A percentile compares a stretch with the other conserved stretches of the same genome.
Evolutionary conservation across 2,113 vertebrate species (phyloP).

Genomic region (Toxotes jaculatrix): DNA sequence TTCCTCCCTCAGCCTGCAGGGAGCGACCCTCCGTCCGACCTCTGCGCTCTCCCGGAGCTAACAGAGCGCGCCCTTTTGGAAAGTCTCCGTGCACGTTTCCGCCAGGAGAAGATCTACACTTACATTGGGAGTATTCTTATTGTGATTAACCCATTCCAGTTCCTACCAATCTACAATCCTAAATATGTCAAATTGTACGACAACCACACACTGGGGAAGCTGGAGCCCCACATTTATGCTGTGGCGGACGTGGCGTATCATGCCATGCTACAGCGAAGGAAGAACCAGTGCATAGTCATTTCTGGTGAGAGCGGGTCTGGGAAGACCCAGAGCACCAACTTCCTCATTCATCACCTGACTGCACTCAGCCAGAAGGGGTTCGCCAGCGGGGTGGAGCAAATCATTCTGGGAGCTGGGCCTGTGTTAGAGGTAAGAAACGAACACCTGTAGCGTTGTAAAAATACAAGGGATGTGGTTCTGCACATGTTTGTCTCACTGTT

Average conservation of each 20-base stretch:
- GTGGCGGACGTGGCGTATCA: slow-evolving; percentile 97
- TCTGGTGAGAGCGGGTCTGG: slow-evolving; percentile 97
- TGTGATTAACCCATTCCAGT: slow-evolving; percentile 96
- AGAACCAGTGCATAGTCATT: slow-evolving; percentile 97
- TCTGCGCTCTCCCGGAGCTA: slow-evolving; percentile 91
- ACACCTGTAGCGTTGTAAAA: neutral
- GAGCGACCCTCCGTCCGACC: slow-evolving; percentile 89
- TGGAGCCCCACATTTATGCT: slow-evolving; percentile 95
- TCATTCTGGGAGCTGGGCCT: slow-evolving; percentile 97
- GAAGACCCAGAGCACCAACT: slow-evolving; percentile 98
- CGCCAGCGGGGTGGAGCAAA: slow-evolving; percentile 97
- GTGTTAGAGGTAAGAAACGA: slow-evolving; percentile 92
- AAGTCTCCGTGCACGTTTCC: slow-evolving; percentile 93
- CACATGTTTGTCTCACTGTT: neutral
- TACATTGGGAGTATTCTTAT: slow-evolving; percentile 96
- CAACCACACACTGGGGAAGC: slow-evolving; percentile 94
- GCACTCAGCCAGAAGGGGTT: slow-evolving; percentile 98
- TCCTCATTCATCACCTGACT: slow-evolving; percentile 97
- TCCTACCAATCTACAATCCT: slow-evolving; percentile 97
- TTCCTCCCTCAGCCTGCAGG: slow-evolving; percentile 94
- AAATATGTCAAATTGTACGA: slow-evolving; percentile 98
- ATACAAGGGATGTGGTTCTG: neutral
- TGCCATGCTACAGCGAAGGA: slow-evolving; percentile 92
- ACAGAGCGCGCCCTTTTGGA: slow-evolving; percentile 94
- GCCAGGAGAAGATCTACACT: slow-evolving; percentile 98